Evolutionary conservation across 2,888 invertebrate species (phyloP).

Genomic region (Andrena minutula): DNA sequence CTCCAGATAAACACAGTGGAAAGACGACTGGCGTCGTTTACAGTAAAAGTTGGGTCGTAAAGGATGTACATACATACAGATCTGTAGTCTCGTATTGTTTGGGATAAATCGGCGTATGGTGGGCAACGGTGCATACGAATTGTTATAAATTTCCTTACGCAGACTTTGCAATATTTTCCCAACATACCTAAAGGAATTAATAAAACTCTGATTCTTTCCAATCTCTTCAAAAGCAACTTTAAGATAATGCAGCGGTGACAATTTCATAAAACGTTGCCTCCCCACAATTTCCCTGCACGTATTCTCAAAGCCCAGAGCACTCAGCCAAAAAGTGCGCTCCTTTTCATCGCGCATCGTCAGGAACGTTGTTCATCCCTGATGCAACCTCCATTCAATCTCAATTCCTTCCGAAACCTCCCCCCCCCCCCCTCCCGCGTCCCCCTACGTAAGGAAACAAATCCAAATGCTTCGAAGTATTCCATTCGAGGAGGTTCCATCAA

Average conservation of each 20-base stretch:
- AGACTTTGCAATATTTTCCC: neutral
- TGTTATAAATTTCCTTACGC: neutral
- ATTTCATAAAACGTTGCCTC: neutral
- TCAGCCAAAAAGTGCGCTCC: neutral
- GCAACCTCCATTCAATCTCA: neutral
- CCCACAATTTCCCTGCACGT: neutral
- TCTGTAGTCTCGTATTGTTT: neutral
- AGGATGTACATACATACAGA: conserved; percentile 11
- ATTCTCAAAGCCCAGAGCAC: neutral
- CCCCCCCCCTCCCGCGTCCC: neutral
- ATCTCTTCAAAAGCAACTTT: no score
- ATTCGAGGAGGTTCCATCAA: conserved; percentile 6
- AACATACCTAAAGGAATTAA: no score
- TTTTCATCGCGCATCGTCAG: neutral
- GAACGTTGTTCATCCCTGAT: neutral
- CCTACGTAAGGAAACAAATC: neutral
- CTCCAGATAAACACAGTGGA: conserved; percentile 18
- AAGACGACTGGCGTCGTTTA: conserved; percentile 5
- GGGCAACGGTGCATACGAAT: neutral
- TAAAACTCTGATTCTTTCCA: no score
- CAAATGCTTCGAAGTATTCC: neutral
- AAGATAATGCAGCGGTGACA: neutral
- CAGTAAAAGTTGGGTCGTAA: conserved; percentile 16
- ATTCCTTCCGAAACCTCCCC: neutral
- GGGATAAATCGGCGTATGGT: neutral